Percentiles rank a stretch among this genome's conserved stretches.
Conservation (phyloP, 2,797 vertebrate species). For the Setipinna tenuifilis region DNA sequence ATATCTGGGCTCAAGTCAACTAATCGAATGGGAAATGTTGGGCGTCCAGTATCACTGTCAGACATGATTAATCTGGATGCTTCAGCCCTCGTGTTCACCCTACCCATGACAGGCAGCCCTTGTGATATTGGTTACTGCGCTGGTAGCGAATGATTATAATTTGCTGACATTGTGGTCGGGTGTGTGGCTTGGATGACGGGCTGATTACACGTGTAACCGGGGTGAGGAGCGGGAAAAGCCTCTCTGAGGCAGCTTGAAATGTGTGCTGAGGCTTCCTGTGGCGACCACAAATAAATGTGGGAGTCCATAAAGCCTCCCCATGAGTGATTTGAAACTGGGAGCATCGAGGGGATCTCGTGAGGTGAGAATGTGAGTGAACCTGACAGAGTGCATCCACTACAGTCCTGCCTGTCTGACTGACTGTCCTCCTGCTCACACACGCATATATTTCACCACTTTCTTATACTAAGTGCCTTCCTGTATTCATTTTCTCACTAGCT, state of each 20-base stretch:
- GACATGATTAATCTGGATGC: conserved; percentile 57
- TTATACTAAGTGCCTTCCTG: neutral
- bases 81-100: conserved; percentile 47
- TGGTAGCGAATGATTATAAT: conserved; percentile 50
- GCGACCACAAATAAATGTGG: conserved; percentile 25
- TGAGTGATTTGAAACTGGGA: conserved; percentile 32
- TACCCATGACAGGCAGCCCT: conserved; percentile 42
- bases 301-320: conserved; percentile 4
- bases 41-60: conserved; percentile 54
- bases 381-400: conserved; percentile 1
- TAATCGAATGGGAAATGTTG: conserved; percentile 51
- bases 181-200: conserved; percentile 60
- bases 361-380: neutral
- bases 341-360: conserved; percentile 37
- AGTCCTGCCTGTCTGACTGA: neutral
- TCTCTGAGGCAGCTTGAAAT: conserved; percentile 48
- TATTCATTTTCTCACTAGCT: neutral
- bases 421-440: neutral
- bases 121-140: conserved; percentile 52
- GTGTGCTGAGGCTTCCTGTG: conserved; percentile 49
- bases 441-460: neutral
- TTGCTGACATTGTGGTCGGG: conserved; percentile 64
- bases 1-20: conserved; percentile 48
- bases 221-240: conserved; percentile 54
- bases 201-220: conserved; percentile 66